A percentile compares a stretch with the other conserved stretches of the same genome.
Evolutionary conservation across 2,113 vertebrate genomes (phyloP).

Genomic region (Brachypodius melanocephalos): DNA sequence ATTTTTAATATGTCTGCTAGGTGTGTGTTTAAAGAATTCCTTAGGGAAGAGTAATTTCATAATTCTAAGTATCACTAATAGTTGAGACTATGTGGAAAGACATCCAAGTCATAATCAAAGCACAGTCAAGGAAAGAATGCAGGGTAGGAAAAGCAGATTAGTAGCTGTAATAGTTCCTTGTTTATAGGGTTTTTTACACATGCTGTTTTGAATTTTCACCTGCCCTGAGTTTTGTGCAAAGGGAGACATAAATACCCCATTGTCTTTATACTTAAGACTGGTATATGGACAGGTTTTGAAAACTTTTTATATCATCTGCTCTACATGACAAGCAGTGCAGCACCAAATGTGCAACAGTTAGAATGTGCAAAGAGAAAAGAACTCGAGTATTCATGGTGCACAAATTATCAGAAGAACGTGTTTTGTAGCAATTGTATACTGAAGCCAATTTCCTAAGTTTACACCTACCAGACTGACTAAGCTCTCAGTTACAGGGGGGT

Average conservation of each 20-base stretch:
- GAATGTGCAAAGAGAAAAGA: neutral
- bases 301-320: fast-evolving
- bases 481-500: neutral
- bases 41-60: neutral
- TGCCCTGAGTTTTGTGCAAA: neutral
- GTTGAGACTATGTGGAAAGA: neutral
- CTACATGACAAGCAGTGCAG: neutral
- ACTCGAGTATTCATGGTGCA: neutral
- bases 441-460: neutral
- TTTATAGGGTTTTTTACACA: neutral
- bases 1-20: neutral
- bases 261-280: neutral
- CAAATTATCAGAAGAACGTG: neutral
- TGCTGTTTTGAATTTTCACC: neutral
- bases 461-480: neutral
- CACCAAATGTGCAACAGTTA: neutral
- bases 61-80: neutral
- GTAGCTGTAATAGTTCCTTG: neutral
- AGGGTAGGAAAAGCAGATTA: neutral
- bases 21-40: neutral
- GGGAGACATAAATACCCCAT: neutral
- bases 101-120: neutral
- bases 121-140: neutral
- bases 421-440: neutral
- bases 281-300: neutral